Evolutionary conservation across 2,797 vertebrate species (phyloP), one percentile per base, ranked within the genome.

Genomic region (Sebastes cheni): DNA sequence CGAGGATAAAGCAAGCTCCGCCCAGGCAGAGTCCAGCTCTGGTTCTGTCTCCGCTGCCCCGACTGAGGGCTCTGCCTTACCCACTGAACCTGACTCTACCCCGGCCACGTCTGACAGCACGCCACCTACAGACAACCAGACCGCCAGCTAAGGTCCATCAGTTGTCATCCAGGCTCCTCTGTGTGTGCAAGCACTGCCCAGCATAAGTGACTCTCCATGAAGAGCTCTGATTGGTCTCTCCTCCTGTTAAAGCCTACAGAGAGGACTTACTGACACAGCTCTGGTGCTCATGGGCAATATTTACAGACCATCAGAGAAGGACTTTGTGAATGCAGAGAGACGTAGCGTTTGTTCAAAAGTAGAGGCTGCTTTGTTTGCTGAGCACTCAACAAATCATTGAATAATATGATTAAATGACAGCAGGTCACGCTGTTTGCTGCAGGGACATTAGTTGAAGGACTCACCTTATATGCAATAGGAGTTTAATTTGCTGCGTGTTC

Each of bases 1-100:
- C 61, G 94, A 96, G 27, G 95, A 96, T 5, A 96, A 96, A 6
- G 97, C 95, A 74, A 80, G 56, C 62, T 56, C 91, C 32, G 8
- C 90, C 13, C 74, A 81, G 30, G 85, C 67, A 6, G 90, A 85
- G 27, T 59, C 86, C 0, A 39, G 73, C 18, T 11, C 69, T 27
- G 27, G 25, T 4, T 29, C 88, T n/a, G 72, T 34, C 12, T 20
- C 86, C 3, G 52, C 77, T 7, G 54, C 75, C 22, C 58, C 75
- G 0, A 14, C 39, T 10, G 88, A 86, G 60, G 83, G 78, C 73
- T 86, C 91, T n/a, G 77, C 76, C 75, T 79, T 86, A 58, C 10
- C 86, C 8, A 59, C 91, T 18, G 82, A 88, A 29, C 88, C 14
- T 64, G 90, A 94, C 84, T 89, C 92, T 76, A 12, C 81, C 81